Conservation (phyloP, 2,797 vertebrate species). For the Myotis vivesi region DNA sequence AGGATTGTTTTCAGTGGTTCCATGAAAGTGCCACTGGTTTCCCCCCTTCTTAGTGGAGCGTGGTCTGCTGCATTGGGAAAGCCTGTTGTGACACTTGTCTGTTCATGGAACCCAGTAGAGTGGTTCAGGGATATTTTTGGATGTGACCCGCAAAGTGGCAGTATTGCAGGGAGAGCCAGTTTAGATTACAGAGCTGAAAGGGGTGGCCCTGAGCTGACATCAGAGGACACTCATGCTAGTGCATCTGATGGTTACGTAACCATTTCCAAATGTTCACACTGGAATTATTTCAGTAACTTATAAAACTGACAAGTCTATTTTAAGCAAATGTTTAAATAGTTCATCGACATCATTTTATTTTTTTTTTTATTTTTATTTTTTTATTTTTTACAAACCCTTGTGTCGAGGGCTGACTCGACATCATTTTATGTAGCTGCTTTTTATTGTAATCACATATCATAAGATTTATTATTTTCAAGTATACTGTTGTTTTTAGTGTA, state of each 20-base stretch:
- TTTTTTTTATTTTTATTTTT: too few species aligned
- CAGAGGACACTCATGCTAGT: not conserved
- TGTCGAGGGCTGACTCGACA: not conserved
- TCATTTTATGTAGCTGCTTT: constrained; percentile 9
- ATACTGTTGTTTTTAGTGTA: not conserved
- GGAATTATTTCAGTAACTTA: constrained; percentile 17
- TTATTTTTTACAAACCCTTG: too few species aligned
- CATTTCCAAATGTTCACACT: not conserved
- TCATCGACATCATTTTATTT: not conserved
- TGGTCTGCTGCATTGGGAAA: not conserved
- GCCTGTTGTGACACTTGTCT: not conserved
- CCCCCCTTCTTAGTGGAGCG: not conserved
- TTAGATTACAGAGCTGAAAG: not conserved
- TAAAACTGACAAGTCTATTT: constrained; percentile 40
- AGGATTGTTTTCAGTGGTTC: not conserved
- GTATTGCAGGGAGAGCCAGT: not conserved
- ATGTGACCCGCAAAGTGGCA: not conserved
- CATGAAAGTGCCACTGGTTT: too few species aligned
- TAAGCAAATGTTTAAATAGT: constrained; percentile 35
- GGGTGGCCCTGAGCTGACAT: not conserved
- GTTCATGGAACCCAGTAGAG: not conserved
- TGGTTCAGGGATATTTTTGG: constrained; percentile 41
- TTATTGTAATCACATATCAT: not conserved
- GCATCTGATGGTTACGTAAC: not conserved
- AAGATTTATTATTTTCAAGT: not conserved